Conservation (phyloP, 2,888 invertebrate species). For the Drosophila borealis region DNA sequence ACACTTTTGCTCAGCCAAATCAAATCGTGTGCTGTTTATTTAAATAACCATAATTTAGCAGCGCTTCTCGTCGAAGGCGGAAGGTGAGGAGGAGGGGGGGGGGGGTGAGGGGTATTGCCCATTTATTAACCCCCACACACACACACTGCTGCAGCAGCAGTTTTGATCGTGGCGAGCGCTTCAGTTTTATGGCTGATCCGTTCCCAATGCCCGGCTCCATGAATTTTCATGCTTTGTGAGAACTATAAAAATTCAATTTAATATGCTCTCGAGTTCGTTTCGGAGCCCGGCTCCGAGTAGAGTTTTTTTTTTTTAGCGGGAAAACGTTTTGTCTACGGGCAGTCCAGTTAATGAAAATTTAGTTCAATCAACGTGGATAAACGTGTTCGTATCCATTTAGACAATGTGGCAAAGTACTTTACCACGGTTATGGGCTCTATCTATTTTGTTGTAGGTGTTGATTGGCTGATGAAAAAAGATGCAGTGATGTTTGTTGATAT, state of each 20-base stretch:
- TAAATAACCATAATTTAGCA: slow-evolving; percentile 84
- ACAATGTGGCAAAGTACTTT: slow-evolving; percentile 37
- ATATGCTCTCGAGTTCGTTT: slow-evolving; percentile 59
- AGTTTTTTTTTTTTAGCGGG: slow-evolving; percentile 51
- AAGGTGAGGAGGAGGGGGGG: neutral
- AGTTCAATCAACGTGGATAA: slow-evolving; percentile 52
- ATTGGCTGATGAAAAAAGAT: slow-evolving; percentile 26
- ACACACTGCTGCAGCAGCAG: slow-evolving; percentile 42
- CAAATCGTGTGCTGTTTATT: slow-evolving; percentile 85
- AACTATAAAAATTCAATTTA: slow-evolving; percentile 81
- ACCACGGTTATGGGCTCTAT: slow-evolving; percentile 4
- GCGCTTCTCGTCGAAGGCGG: slow-evolving; percentile 50
- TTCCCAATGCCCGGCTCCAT: slow-evolving; percentile 51
- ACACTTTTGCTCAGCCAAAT: slow-evolving; percentile 78
- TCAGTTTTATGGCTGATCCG: slow-evolving; percentile 52
- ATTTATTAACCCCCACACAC: slow-evolving; percentile 72
- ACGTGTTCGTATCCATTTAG: slow-evolving; percentile 32
- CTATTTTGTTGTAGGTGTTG: slow-evolving; percentile 43
- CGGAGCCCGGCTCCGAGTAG: slow-evolving; percentile 19
- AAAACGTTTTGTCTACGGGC: slow-evolving; percentile 65
- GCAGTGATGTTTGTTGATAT: slow-evolving; percentile 17
- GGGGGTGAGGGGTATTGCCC: neutral
- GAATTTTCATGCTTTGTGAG: slow-evolving; percentile 70
- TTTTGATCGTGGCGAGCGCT: slow-evolving; percentile 13
- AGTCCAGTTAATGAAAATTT: slow-evolving; percentile 63